Conservation (phyloP, 2,888 invertebrate genomes). For the Biston stratarius region DNA sequence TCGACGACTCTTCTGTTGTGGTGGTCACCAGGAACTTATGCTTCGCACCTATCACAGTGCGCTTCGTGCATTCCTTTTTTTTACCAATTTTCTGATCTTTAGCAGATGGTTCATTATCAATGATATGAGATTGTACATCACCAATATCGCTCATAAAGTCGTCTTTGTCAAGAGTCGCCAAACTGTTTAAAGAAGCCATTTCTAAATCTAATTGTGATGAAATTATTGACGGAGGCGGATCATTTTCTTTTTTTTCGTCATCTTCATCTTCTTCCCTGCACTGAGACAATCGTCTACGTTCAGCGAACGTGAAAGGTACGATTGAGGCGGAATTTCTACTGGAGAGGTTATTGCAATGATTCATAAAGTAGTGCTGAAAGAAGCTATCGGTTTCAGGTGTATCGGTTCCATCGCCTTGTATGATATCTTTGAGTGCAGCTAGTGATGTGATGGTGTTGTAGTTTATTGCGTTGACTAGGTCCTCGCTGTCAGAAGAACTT, state of each 20-base stretch:
- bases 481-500: conserved; percentile 88
- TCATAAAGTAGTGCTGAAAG: conserved; percentile 91
- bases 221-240: conserved; percentile 51
- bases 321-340: conserved; percentile 81
- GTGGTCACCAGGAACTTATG: conserved; percentile 79
- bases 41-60: conserved; percentile 76
- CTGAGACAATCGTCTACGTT: conserved; percentile 91
- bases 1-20: conserved; percentile 60
- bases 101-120: conserved; percentile 42
- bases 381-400: conserved; percentile 87
- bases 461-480: conserved; percentile 88
- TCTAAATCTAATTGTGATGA: conserved; percentile 53
- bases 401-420: conserved; percentile 87
- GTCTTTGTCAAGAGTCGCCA: conserved; percentile 47
- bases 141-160: conserved; percentile 42
- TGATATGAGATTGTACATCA: conserved; percentile 48
- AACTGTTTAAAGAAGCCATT: conserved; percentile 49
- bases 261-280: conserved; percentile 95
- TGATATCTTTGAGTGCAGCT: conserved; percentile 89
- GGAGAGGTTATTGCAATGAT: conserved; percentile 90
- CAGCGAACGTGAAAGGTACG: conserved; percentile 83
- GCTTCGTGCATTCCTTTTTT: conserved; percentile 68
- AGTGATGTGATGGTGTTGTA: conserved; percentile 90
- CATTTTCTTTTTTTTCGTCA: conserved; percentile 81
- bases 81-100: conserved; percentile 42